Percentiles rank a stretch among this genome's conserved stretches.
These are phyloP conservation scores for Edolisoma coerulescens DNA, from an alignment of 2,113 vertebrate genomes.

Conservation along the genomic window DNA sequence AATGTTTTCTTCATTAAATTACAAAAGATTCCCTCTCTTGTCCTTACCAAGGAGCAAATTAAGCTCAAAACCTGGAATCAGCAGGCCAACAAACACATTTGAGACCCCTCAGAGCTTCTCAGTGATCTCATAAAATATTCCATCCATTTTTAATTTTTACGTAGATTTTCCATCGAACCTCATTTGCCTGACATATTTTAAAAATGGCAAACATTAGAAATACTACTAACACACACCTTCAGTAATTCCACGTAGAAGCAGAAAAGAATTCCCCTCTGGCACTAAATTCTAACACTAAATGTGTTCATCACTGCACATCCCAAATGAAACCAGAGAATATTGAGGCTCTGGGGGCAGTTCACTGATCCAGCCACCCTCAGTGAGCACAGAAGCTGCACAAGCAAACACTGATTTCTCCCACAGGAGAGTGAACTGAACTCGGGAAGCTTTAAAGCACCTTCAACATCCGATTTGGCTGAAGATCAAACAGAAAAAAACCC, in stretches of 20 bases:
- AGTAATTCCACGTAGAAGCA: background rate
- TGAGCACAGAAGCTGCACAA: background rate
- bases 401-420: background rate
- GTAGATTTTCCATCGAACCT: background rate
- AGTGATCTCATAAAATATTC: background rate
- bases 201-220: background rate
- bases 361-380: background rate
- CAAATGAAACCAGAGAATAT: fast-evolving
- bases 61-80: background rate
- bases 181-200: background rate
- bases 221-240: background rate
- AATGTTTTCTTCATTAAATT: background rate
- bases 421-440: background rate
- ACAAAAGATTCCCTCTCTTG: background rate
- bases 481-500: background rate
- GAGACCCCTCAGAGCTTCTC: background rate
- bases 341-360: background rate
- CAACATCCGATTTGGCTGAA: background rate
- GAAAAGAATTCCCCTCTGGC: background rate
- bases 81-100: background rate
- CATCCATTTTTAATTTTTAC: background rate
- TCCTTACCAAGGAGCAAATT: background rate
- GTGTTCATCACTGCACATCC: background rate
- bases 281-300: background rate
- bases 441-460: background rate